Conservation (phyloP, 1,140 invertebrate genomes). For the Trichogramma pretiosum region DNA sequence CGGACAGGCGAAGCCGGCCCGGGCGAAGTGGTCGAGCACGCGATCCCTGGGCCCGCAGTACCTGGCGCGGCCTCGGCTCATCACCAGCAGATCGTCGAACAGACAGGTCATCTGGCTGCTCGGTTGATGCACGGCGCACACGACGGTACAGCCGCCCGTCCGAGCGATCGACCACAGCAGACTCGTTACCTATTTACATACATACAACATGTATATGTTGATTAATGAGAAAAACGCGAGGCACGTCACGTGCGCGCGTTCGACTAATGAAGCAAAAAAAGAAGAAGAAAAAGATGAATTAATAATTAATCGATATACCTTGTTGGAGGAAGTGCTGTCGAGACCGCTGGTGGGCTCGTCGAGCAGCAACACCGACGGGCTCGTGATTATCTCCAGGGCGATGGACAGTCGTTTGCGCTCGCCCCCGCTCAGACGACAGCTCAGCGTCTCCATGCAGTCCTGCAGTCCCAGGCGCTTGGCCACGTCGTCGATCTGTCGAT, state of each 20-base stretch:
- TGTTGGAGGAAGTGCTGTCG: constrained; percentile 65
- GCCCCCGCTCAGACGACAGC: constrained; percentile 65
- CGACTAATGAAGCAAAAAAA: background rate
- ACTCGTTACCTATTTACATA: constrained; percentile 48
- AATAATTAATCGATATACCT: constrained; percentile 35
- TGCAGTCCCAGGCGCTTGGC: constrained; percentile 49
- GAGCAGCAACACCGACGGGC: constrained; percentile 62
- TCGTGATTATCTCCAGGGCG: constrained; percentile 73
- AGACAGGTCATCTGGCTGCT: constrained; percentile 70
- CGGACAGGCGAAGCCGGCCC: constrained; percentile 51
- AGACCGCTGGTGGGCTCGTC: constrained; percentile 68
- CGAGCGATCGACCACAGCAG: constrained; percentile 59
- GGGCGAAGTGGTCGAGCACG: constrained; percentile 44
- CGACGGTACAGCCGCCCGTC: constrained; percentile 69
- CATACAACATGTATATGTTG: background rate
- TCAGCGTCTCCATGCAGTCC: constrained; percentile 56
- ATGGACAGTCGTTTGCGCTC: constrained; percentile 79
- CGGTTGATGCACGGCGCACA: constrained; percentile 84
- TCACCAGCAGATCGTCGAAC: constrained; percentile 57
- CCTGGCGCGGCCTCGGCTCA: constrained; percentile 50
- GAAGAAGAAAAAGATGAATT: background rate
- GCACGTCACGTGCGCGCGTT: background rate
- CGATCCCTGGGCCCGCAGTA: constrained; percentile 51
- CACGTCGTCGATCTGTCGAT: constrained; percentile 53
- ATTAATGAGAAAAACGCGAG: background rate